Percentiles rank a stretch among this genome's conserved stretches.
Evolutionary conservation across 2,113 vertebrate genomes (phyloP).

Genomic region (Sinocyclocheilus anshuiensis): DNA sequence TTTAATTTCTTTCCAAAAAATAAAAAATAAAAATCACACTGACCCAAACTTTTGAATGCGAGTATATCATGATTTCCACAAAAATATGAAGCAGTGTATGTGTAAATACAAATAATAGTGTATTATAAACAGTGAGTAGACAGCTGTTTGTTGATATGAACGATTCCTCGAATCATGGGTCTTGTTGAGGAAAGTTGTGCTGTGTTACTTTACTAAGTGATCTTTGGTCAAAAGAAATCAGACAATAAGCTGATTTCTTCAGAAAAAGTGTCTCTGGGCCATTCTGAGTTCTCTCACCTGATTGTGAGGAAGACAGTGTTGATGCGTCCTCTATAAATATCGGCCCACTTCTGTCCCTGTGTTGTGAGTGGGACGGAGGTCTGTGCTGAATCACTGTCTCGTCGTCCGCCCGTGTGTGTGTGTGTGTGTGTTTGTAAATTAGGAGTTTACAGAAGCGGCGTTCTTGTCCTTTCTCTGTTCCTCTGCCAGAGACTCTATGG

Average conservation of each 20-base stretch:
- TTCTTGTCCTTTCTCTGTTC: constrained; percentile 57
- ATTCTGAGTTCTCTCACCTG: constrained; percentile 40
- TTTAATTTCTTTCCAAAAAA: too few species aligned
- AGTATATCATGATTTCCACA: background rate
- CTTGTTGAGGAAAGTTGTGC: background rate
- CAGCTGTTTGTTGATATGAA: background rate
- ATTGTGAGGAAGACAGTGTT: constrained; percentile 54
- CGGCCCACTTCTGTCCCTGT: constrained; percentile 62
- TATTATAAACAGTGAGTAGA: background rate
- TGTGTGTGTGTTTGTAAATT: constrained; percentile 44
- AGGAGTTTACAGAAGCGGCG: constrained; percentile 72
- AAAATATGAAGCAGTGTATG: background rate
- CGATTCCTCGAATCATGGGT: background rate
- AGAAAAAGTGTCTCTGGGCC: background rate
- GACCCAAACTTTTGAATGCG: background rate
- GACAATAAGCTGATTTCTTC: background rate
- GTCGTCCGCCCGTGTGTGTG: constrained; percentile 23
- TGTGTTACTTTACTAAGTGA: background rate
- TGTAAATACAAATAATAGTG: background rate
- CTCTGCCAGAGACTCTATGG: constrained; percentile 47
- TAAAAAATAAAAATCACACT: background rate
- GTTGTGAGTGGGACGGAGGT: constrained; percentile 11
- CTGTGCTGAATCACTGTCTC: constrained; percentile 64
- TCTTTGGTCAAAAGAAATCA: background rate
- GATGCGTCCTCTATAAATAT: constrained; percentile 70